These are phyloP conservation scores for Dromococcyx pavoninus DNA, from an alignment of 2,797 vertebrate genomes.

Conservation along the genomic window DNA sequence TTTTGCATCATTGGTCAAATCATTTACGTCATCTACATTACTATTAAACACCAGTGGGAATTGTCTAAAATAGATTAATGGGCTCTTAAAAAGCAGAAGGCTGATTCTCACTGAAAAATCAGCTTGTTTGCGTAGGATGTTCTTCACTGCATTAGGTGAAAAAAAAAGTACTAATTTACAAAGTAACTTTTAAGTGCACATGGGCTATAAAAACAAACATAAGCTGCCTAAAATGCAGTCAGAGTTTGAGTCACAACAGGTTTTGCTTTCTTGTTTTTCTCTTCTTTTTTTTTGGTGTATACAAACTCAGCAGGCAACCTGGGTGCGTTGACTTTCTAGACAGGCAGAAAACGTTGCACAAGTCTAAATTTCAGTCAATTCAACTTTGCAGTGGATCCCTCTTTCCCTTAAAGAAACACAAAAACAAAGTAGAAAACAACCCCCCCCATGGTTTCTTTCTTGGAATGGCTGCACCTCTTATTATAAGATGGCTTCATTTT, in stretches of 20 bases:
- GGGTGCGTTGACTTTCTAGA: constrained; percentile 40
- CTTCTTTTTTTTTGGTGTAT: neutral
- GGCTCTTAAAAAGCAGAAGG: constrained; percentile 32
- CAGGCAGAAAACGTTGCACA: constrained; percentile 43
- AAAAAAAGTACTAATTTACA: constrained; percentile 32
- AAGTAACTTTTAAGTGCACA: constrained; percentile 40
- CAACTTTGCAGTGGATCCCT: constrained; percentile 42
- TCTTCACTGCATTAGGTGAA: constrained; percentile 3
- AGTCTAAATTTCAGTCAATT: constrained; percentile 26
- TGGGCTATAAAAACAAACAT: constrained; percentile 23
- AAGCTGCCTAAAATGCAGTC: constrained; percentile 55
- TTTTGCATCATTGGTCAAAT: constrained; percentile 17
- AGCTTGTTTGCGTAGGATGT: constrained; percentile 43
- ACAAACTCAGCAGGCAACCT: constrained; percentile 39
- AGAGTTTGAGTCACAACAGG: constrained; percentile 3
- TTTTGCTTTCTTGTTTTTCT: neutral
- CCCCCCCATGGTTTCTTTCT: constrained; percentile 37
- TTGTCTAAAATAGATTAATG: neutral
- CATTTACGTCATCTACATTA: neutral
- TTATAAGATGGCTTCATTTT: constrained; percentile 60
- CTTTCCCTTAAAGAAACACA: constrained; percentile 46
- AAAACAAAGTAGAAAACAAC: constrained; percentile 42
- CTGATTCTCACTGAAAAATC: constrained; percentile 22
- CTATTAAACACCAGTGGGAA: neutral
- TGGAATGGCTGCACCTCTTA: constrained; percentile 55